A percentile compares a stretch with the other conserved stretches of the same genome.
phyloP scores from a whole-genome alignment of 2,113 vertebrate genomes.

The Petaurus breviceps region DNA sequence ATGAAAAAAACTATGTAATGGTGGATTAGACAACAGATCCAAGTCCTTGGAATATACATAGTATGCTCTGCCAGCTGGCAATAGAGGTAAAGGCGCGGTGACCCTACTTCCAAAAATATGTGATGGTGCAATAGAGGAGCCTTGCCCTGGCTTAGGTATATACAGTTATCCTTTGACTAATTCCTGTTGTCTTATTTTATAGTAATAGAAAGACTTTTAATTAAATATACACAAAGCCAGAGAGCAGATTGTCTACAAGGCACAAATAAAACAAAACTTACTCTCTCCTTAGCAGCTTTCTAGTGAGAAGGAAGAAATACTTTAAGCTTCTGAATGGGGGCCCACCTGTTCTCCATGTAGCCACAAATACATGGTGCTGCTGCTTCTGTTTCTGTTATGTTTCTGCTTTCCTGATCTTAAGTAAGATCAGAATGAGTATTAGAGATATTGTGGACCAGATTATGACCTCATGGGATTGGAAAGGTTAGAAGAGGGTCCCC shows the following conservation, averaged over 20 bases:
- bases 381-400: background rate
- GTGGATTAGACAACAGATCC: too few species aligned
- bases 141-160: background rate
- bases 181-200: background rate
- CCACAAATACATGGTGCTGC: background rate
- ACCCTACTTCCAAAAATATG: background rate
- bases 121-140: background rate
- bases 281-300: background rate
- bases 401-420: background rate
- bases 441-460: background rate
- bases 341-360: background rate
- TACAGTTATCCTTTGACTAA: background rate
- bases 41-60: background rate
- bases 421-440: background rate
- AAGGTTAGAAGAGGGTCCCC: background rate
- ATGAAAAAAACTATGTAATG: background rate
- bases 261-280: background rate
- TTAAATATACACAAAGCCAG: background rate
- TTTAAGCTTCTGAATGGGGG: background rate
- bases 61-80: background rate
- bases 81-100: background rate
- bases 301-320: background rate
- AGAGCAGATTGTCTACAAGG: background rate
- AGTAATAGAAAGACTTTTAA: background rate
- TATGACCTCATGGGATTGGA: background rate